These are phyloP conservation scores for Manis pentadactyla DNA, from an alignment of 2,797 vertebrate genomes.

Conservation along the genomic window DNA sequence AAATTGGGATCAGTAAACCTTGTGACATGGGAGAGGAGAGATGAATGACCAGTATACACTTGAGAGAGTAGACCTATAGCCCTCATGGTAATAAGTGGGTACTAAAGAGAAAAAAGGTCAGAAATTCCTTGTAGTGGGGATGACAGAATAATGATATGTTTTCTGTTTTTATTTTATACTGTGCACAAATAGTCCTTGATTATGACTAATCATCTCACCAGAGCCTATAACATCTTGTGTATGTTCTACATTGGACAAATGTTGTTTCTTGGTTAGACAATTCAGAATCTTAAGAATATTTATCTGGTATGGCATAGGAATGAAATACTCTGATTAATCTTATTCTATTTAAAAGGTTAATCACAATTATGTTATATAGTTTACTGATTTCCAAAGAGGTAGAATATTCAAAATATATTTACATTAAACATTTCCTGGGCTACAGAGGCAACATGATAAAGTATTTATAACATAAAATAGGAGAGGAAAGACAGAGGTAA, in stretches of 20 bases:
- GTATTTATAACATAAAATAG: neutral
- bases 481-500: neutral
- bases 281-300: neutral
- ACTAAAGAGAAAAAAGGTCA: neutral
- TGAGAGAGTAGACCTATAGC: neutral
- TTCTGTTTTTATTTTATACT: neutral
- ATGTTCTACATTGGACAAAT: neutral
- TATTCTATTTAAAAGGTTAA: neutral
- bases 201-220: neutral
- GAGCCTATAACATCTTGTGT: neutral
- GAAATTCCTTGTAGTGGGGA: neutral
- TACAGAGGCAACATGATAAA: neutral
- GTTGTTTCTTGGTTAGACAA: neutral
- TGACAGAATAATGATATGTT: neutral
- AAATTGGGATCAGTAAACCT: neutral
- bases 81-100: neutral
- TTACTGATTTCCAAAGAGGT: neutral
- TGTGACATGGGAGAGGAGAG: neutral
- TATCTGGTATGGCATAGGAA: neutral
- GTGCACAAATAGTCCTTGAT: neutral
- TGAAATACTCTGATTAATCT: neutral
- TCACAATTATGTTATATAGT: neutral
- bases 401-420: constrained; percentile 1
- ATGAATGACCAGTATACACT: neutral
- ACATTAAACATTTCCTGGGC: neutral